Evolutionary conservation across 1,140 invertebrate genomes (phyloP), one percentile per base, ranked within the genome.

Genomic region (Zeugodacus cucurbitae): DNA sequence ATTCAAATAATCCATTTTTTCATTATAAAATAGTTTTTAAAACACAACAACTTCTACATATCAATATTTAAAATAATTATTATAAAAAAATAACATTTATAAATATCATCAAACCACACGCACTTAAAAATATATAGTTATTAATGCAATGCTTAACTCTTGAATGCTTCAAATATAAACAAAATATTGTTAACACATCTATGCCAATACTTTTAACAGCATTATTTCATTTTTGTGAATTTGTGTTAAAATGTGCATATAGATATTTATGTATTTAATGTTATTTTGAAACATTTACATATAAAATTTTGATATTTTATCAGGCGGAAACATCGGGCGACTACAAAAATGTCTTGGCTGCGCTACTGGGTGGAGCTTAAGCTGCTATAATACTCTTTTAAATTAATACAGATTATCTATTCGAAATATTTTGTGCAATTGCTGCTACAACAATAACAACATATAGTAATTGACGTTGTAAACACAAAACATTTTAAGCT

Each of bases 251-350:
- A 26, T 62, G 58, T n/a, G 26, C 22, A n/a, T 22, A 62, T 54
- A 54, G 6, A 54, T 62, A 10, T 62, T n/a, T 62, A 62, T 62
- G 58, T 62, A 62, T 62, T 26, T n/a, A 0, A 62, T 62, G 17
- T 7, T 26, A 62, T 62, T 62, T n/a, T 8, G 7, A n/a, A 62
- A 26, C 7, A 26, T 62, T 62, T 62, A 26, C n/a, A 8, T 26
- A n/a, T 62, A 26, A 62, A 54, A 54, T 8, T 62, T 26, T 26
- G 6, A 1, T 34, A 14, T 37, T 70, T 90, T 95, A 95, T 91
- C 94, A 96, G 95, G 94, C 94, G 89, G 96, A 97, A 91, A 96
- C 96, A 22, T 96, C 96, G 32, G 96, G 96, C 3, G 96, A 97
- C 93, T 97, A 96, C 94, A 96, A 96, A 92, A 94, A 94, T 59